Base-by-base conservation (phyloP, 2,797 vertebrate genomes). In the Halcyon badia region DNA sequence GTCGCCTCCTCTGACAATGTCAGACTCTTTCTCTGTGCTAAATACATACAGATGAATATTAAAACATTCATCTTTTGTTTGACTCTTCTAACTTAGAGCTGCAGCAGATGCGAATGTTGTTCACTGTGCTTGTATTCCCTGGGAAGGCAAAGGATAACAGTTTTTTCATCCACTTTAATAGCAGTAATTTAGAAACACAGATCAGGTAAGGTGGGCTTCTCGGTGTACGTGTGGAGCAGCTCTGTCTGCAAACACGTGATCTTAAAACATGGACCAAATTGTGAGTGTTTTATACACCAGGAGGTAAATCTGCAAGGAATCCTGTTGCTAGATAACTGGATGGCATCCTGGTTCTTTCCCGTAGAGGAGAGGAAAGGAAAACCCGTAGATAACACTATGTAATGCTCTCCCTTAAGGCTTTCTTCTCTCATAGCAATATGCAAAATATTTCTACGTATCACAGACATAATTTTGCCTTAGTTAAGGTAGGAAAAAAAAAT, bases 21-120 rank as follows among this genome's bases (percentile, higher is more conserved):
- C 86, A 89, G 73, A 28, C 25, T 90, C 46, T 39, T 87, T 64
- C 88, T 84, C 66, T 76, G 51, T 84, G 78, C 91, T 93, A 94
- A 94, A 79, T 80, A 94, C 83, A 83, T 86, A 91, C 83, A 87
- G 94, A 89, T 89, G 19, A 93, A 89, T 96, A 88, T 92, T 90
- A 89, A 94, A 95, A 61, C 9, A 44, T 30, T 61, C 26, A 79
- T 85, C 73, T 92, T 93, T 92, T 89, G 78, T 96, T 93, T 94
- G 65, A 57, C 37, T 89, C 48, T 35, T 76, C 22, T 79, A 71
- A 79, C 14, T 62, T 17, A 83, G 54, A 76, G 46, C 61, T 70
- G 46, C 25, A 51, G 77, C 42, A 76, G 25, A 90, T 62, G 44
- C 44, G 76, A 49, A 72, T 95, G 72, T 82, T 71, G 14, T 62